Base-by-base conservation (phyloP, 2,888 invertebrate species). In the Ormia ochracea region DNA sequence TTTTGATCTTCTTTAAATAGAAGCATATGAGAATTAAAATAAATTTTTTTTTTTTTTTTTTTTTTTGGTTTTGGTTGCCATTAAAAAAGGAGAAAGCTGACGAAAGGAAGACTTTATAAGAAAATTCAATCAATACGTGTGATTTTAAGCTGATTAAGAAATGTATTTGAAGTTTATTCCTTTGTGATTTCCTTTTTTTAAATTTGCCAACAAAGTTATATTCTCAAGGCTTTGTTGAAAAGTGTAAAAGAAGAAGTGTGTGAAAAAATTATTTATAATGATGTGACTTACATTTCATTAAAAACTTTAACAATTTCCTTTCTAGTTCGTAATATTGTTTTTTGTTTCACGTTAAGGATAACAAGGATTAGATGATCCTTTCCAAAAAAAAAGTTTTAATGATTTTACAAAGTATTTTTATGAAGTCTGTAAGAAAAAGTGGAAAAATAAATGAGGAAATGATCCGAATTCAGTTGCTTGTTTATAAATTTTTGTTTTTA, bases 81-180 rank as follows among this genome's bases (percentile, higher is more conserved):
- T 28, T 10, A 17, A 43, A 43, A 33, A 14, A n/a, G 50, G 12
- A n/a, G 26, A 72, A 69, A 52, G 31, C 38, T 33, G 23, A 36
- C 17, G 4, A 23, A 50, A n/a, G n/a, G n/a, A n/a, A 48, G 58
- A 7, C 36, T 50, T 12, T 33, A 19, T 78, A 74, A 54, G 54
- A 48, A 70, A 74, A 78, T 68, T 78, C 75, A 82, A 82, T 83
- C 86, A 83, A 85, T 87, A 87, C 85, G 87, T 86, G 87, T 86
- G 87, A 87, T 85, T 85, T 87, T 87, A 87, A 87, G 87, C 87
- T 87, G 87, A 87, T 87, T 87, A 87, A 87, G 87, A 87, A n/a
- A n/a, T n/a, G 38, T 76, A 63, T 77, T 73, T 77, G 68, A 31
- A 50, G 58, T 65, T 23, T 59, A 7, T 14, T 9, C 4, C 28